Evolutionary conservation across 2,797 vertebrate genomes (phyloP).

Genomic region (Hemibagrus guttatus): DNA sequence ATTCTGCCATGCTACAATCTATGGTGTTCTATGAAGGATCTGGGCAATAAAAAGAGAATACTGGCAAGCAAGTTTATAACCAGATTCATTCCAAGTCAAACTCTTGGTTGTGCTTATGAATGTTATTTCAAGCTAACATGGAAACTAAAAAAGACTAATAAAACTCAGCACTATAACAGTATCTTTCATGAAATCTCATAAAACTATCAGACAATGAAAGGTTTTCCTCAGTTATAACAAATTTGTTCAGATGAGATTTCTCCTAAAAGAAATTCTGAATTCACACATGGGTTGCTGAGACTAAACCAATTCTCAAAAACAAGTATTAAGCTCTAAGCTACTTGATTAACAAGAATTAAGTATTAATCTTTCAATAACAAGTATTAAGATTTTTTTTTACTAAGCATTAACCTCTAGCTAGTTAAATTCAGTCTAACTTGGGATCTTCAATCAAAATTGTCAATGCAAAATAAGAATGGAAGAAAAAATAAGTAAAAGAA

Average conservation of each 20-base stretch:
- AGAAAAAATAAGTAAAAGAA: not conserved
- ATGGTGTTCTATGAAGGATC: constrained; percentile 37
- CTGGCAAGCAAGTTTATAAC: constrained; percentile 58
- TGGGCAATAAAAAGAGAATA: constrained; percentile 55
- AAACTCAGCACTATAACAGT: constrained; percentile 22
- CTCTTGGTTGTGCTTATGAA: constrained; percentile 51
- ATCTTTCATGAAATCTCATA: constrained; percentile 59
- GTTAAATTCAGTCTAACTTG: not conserved
- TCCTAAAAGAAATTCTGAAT: not conserved
- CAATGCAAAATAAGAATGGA: not conserved
- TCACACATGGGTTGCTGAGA: not conserved
- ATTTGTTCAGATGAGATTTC: constrained; percentile 15
- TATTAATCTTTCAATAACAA: not conserved
- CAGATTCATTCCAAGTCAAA: constrained; percentile 49
- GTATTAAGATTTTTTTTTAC: not conserved
- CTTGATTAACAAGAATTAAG: too few relatives aligned
- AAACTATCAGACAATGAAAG: constrained; percentile 54
- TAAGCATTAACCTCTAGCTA: not conserved
- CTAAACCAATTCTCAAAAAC: not conserved
- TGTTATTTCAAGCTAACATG: constrained; percentile 58
- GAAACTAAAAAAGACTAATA: constrained; percentile 58
- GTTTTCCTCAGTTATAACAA: constrained; percentile 43
- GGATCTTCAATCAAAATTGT: not conserved
- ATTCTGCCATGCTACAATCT: constrained; percentile 33
- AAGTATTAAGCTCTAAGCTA: too few relatives aligned